phyloP scores from a whole-genome alignment of 2,888 invertebrate genomes.

The Sabellastarte sp. region DNA sequence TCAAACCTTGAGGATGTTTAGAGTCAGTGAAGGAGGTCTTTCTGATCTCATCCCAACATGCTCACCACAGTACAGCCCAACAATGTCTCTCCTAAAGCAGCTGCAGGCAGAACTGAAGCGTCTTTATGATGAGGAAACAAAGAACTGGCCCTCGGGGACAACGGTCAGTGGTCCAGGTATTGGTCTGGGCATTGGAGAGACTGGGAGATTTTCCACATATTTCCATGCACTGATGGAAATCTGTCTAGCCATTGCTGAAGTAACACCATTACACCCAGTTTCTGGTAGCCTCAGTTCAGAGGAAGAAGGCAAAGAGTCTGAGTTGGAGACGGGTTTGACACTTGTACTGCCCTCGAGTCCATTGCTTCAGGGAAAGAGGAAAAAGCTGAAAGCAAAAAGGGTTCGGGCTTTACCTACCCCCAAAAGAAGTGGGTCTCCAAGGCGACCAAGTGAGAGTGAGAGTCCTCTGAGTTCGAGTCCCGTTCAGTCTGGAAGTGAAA shows the following conservation, averaged over 20 bases:
- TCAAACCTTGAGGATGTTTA: constrained; percentile 47
- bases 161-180: constrained; percentile 42
- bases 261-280: constrained; percentile 24
- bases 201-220: constrained; percentile 53
- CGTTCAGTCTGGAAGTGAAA: no score
- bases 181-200: constrained; percentile 46
- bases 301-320: neutral
- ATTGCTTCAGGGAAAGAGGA: constrained; percentile 43
- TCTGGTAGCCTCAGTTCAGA: neutral
- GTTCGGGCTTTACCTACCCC: constrained; percentile 25
- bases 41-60: constrained; percentile 21
- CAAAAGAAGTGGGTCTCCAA: constrained; percentile 1
- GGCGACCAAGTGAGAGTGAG: constrained; percentile 13
- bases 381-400: constrained; percentile 52
- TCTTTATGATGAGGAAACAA: constrained; percentile 52
- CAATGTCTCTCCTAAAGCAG: constrained; percentile 40
- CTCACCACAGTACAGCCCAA: constrained; percentile 39
- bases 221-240: constrained; percentile 54
- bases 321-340: neutral
- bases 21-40: constrained; percentile 38
- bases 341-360: constrained; percentile 30
- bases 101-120: constrained; percentile 49
- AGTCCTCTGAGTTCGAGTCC: constrained; percentile 4
- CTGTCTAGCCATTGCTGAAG: constrained; percentile 49
- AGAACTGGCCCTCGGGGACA: constrained; percentile 40